phyloP scores from a whole-genome alignment of 2,113 vertebrate species.

The Notothenia coriiceps region DNA sequence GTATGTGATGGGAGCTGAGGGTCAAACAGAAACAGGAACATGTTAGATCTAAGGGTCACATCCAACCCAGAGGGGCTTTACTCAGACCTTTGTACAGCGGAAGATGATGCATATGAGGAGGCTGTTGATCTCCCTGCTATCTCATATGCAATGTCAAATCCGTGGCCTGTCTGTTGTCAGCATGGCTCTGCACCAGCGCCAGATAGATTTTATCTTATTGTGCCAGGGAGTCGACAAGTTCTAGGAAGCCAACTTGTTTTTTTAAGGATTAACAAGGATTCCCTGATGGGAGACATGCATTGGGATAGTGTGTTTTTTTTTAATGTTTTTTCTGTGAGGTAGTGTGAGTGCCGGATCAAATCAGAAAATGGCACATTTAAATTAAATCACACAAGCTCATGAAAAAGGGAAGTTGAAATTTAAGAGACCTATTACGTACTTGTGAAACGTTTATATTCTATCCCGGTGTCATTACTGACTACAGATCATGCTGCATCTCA shows the following conservation, averaged over 20 bases:
- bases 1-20: background rate
- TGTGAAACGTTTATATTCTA: background rate
- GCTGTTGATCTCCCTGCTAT: conserved; percentile 19
- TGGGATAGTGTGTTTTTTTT: too few species aligned
- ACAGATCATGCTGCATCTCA: background rate
- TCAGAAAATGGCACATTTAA: background rate
- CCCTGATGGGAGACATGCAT: background rate
- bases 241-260: conserved; percentile 1
- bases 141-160: conserved; percentile 13
- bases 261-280: background rate
- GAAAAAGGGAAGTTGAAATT: background rate
- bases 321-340: background rate
- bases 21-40: conserved; percentile 8
- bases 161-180: conserved; percentile 18
- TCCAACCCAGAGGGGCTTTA: background rate
- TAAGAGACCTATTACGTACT: background rate
- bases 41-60: conserved; percentile 1
- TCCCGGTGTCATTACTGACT: background rate
- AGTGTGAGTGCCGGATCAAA: background rate
- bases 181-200: background rate
- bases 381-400: background rate
- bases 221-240: conserved; percentile 8
- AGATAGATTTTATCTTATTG: background rate
- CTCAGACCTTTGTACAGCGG: background rate
- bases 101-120: conserved; percentile 2